Conservation (phyloP, 2,113 vertebrate genomes). For the Picathartes gymnocephalus region DNA sequence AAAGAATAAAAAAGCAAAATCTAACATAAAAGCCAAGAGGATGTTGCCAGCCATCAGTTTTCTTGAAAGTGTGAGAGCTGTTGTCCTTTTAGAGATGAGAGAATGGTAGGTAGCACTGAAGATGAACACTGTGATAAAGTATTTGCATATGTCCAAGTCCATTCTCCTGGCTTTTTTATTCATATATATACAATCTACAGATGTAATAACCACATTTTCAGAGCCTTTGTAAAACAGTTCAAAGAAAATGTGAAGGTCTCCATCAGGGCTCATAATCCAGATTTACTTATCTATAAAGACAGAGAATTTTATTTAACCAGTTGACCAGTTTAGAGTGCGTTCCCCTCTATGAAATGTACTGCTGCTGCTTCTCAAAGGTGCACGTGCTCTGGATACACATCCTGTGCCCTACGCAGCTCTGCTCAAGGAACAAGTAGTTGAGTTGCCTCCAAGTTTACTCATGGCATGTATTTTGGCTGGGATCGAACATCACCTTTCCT, state of each 20-base stretch:
- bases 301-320: not conserved
- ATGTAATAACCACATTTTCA: not conserved
- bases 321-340: not conserved
- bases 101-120: not conserved
- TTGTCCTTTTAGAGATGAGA: not conserved
- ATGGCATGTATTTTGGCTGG: not conserved
- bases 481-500: not conserved
- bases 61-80: not conserved
- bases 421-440: not conserved
- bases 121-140: not conserved
- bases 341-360: not conserved
- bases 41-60: not conserved
- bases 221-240: not conserved
- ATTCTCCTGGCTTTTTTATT: not conserved
- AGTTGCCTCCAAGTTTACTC: not conserved
- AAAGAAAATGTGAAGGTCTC: not conserved
- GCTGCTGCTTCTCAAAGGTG: not conserved
- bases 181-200: not conserved
- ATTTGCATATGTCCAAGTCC: not conserved
- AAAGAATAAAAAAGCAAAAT: not conserved
- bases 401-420: accelerated
- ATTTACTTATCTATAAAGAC: not conserved
- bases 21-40: not conserved
- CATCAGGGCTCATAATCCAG: not conserved
- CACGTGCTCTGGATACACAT: not conserved